Evolutionary conservation across 2,113 vertebrate species (phyloP), one percentile per base, ranked within the genome.

Genomic region (Anguilla japonica): DNA sequence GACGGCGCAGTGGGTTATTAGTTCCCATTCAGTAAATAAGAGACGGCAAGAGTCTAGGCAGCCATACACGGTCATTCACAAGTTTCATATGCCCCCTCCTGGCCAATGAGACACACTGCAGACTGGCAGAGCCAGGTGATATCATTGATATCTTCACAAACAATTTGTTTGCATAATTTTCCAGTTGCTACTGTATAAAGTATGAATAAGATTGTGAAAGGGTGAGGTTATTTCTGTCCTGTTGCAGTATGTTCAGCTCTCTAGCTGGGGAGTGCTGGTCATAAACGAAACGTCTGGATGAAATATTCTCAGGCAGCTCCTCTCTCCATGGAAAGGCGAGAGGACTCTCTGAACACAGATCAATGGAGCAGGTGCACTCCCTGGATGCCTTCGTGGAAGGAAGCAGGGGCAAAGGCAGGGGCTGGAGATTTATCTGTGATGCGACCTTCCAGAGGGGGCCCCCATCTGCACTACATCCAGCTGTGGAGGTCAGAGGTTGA

Each of bases 231-330:
- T 67, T 67, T 11, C 22, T 20, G 60, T 26, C 60, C 22, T 34
- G 9, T 8, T 67, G 84, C 84, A 79, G 75, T 39, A 79, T 71
- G 83, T 26, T 41, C 63, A 84, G 63, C 60, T 67, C 40, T 43
- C 83, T 39, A 84, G 60, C 83, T 84, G 60, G 5, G 26, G 46
- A 82, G 46, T 53, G 81, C 41, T 26, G 22, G 40, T 50, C 20
- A 67, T 57, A 43, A 63, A n/a, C 26, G 57, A 13, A 5, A 75
- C 40, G 40, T 39, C 60, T 84, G 71, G 83, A 84, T 84, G 41
- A 75, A 84, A 84, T 71, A 84, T 84, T 75, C 75, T 40, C 22
- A 15, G 75, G 29, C 75, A 79, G 75, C 29, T 79, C 13, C 75
- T 79, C 83, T 84, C 83, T 39, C 83, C 83, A 39, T 71, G 83